These are phyloP conservation scores for Drosophila saltans DNA, from an alignment of 1,140 invertebrate genomes.

Conservation along the genomic window DNA sequence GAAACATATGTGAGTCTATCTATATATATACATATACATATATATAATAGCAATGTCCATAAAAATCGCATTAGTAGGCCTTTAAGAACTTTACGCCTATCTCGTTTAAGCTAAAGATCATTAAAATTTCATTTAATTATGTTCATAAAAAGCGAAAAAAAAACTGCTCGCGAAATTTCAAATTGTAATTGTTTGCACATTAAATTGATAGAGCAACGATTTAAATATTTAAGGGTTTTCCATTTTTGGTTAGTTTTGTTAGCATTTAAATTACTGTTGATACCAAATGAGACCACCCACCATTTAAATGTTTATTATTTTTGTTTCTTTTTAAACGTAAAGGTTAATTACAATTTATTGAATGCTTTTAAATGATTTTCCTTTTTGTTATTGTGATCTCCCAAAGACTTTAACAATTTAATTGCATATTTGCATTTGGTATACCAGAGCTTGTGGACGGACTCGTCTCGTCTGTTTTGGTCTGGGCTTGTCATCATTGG, in stretches of 20 bases:
- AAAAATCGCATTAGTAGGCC: slow-evolving; percentile 18
- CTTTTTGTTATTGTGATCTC: slow-evolving; percentile 50
- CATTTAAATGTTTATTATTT: slow-evolving; percentile 30
- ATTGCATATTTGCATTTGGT: slow-evolving; percentile 79
- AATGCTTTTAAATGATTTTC: slow-evolving; percentile 47
- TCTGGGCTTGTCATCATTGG: slow-evolving; percentile 46
- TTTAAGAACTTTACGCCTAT: slow-evolving; percentile 10
- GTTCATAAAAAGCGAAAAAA: slow-evolving; percentile 42
- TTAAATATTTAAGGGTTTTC: slow-evolving; percentile 28
- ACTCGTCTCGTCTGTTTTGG: slow-evolving; percentile 21
- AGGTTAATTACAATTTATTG: slow-evolving; percentile 79
- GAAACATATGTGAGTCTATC: slow-evolving; percentile 11
- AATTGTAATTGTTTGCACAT: slow-evolving; percentile 45
- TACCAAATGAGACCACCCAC: slow-evolving; percentile 46
- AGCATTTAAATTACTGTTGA: slow-evolving; percentile 3
- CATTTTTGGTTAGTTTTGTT: not conserved
- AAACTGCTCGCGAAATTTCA: slow-evolving; percentile 49
- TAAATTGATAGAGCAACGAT: slow-evolving; percentile 32
- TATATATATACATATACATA: no score
- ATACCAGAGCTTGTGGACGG: slow-evolving; percentile 49
- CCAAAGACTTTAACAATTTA: slow-evolving; percentile 61
- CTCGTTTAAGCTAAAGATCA: slow-evolving; percentile 18
- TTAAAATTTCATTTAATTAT: slow-evolving; percentile 62
- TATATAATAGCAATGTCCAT: not conserved
- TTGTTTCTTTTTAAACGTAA: slow-evolving; percentile 26